Percentiles rank a stretch among this genome's conserved stretches.
Evolutionary conservation across 2,797 vertebrate genomes (phyloP).

Genomic region (Rhyacichthys aspro): DNA sequence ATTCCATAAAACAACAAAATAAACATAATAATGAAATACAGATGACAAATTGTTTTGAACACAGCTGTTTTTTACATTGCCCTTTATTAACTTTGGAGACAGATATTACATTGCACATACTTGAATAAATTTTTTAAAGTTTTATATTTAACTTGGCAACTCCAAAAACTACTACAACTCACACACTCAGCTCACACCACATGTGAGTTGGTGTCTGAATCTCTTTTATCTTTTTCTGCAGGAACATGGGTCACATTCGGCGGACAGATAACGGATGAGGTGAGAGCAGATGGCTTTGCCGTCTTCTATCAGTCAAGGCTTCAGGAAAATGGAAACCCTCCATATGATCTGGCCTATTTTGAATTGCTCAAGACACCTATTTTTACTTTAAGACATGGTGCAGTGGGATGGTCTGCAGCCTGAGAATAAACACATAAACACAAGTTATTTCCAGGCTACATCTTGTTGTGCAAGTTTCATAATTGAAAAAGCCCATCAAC

Average conservation of each 20-base stretch:
- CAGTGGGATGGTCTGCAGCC: conserved; percentile 8
- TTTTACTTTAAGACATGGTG: conserved; percentile 40
- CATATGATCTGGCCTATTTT: conserved; percentile 30
- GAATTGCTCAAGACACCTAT: conserved; percentile 38
- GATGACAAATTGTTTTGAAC: neutral
- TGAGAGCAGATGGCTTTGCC: conserved; percentile 76
- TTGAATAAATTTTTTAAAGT: neutral
- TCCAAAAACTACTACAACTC: neutral
- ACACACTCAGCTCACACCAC: neutral
- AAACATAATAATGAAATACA: neutral
- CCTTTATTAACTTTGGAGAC: neutral
- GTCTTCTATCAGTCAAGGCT: conserved; percentile 47
- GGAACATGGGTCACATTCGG: conserved; percentile 99
- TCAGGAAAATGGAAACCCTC: conserved; percentile 43
- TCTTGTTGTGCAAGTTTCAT: conserved; percentile 36
- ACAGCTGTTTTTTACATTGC: neutral
- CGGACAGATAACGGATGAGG: conserved; percentile 98
- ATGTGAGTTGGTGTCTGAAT: conserved; percentile 35
- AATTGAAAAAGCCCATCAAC: conserved; percentile 43
- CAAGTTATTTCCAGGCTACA: conserved; percentile 3
- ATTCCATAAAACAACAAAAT: no score
- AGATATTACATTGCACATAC: neutral
- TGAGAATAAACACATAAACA: conserved; percentile 19
- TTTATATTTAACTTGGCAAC: conserved; percentile 11
- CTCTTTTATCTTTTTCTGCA: conserved; percentile 45